Percentiles rank a stretch among this genome's conserved stretches.
These are phyloP conservation scores for Agrilus planipennis DNA, from an alignment of 1,140 invertebrate genomes.

Conservation along the genomic window DNA sequence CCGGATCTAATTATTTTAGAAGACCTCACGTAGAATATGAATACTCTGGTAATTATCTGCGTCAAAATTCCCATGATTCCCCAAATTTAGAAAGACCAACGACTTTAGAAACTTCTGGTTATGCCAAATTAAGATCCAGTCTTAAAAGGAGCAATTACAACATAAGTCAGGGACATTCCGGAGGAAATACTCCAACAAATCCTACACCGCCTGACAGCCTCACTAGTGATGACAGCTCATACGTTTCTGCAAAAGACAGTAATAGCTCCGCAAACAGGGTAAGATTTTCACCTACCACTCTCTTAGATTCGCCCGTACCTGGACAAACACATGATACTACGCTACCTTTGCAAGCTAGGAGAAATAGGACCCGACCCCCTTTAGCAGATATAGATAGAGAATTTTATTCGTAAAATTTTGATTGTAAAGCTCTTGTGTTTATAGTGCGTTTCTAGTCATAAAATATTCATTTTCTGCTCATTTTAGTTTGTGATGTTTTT, in stretches of 20 bases:
- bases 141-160: constrained; percentile 57
- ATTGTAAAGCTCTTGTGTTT: too few relatives aligned
- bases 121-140: constrained; percentile 57
- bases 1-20: constrained; percentile 35
- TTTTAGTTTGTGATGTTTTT: too few relatives aligned
- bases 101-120: constrained; percentile 49
- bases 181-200: constrained; percentile 67
- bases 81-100: constrained; percentile 52
- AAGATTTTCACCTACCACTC: constrained; percentile 64
- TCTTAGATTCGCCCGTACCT: constrained; percentile 39
- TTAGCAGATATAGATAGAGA: constrained; percentile 44
- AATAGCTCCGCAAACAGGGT: constrained; percentile 54
- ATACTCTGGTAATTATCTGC: constrained; percentile 29
- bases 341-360: constrained; percentile 44
- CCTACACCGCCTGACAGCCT: constrained; percentile 73
- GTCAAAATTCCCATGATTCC: constrained; percentile 45
- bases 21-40: constrained; percentile 36
- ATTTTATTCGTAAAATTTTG: constrained; percentile 40
- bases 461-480: too few relatives aligned
- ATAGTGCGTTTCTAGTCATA: too few relatives aligned
- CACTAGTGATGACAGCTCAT: constrained; percentile 73
- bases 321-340: constrained; percentile 52
- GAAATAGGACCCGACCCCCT: constrained; percentile 38
- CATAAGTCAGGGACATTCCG: constrained; percentile 47
- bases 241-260: constrained; percentile 67